These are phyloP conservation scores for Griposia aprilina DNA, from an alignment of 2,888 invertebrate genomes.

Conservation along the genomic window DNA sequence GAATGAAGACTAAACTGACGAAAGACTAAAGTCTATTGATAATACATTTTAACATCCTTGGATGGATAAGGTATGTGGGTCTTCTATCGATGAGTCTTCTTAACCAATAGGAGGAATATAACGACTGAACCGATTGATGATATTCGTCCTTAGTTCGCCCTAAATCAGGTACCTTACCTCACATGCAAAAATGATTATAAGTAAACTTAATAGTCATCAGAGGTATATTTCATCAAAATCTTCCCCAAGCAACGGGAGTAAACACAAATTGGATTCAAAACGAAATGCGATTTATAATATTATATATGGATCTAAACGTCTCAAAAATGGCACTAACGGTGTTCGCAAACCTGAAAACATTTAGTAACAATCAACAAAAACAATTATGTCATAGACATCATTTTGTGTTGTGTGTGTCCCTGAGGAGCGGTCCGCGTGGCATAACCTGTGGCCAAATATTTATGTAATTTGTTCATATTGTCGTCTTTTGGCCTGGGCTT, in stretches of 20 bases:
- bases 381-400: slow-evolving; percentile 87
- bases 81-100: neutral
- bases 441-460: slow-evolving; percentile 87
- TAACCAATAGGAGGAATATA: neutral
- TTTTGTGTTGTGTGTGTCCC: slow-evolving; percentile 80
- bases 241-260: neutral
- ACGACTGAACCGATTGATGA: neutral
- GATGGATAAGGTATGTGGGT: too few relatives aligned
- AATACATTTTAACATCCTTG: neutral
- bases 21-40: neutral
- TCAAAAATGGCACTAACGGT: slow-evolving; percentile 87
- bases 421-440: slow-evolving; percentile 75
- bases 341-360: slow-evolving; percentile 82
- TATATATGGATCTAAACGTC: slow-evolving; percentile 73
- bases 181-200: too few relatives aligned
- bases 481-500: slow-evolving; percentile 61
- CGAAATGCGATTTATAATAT: slow-evolving; percentile 49
- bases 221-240: neutral
- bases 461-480: slow-evolving; percentile 89
- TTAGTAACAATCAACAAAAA: slow-evolving; percentile 85
- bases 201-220: too few relatives aligned
- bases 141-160: neutral
- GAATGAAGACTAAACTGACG: too few relatives aligned
- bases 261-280: slow-evolving; percentile 46
- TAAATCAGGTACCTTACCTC: neutral